Evolutionary conservation across 2,888 invertebrate species (phyloP).

Genomic region (Sylvicola cinctus): DNA sequence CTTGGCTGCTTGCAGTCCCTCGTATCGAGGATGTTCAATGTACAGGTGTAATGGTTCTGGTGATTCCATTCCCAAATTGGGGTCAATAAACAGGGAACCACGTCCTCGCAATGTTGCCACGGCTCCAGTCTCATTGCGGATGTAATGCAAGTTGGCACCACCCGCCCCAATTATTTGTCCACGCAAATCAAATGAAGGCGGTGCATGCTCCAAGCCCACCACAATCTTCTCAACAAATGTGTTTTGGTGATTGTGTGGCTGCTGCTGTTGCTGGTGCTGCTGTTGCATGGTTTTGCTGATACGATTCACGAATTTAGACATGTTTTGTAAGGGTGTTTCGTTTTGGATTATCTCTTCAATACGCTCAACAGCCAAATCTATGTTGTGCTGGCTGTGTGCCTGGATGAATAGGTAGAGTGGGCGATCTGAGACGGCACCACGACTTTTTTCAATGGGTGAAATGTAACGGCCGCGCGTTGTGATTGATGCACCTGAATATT

Average conservation of each 20-base stretch:
- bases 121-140: constrained; percentile 53
- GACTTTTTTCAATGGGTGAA: background rate
- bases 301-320: constrained; percentile 4
- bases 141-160: constrained; percentile 54
- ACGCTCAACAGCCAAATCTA: background rate
- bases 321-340: background rate
- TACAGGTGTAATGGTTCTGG: constrained; percentile 55
- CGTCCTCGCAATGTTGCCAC: constrained; percentile 49
- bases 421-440: background rate
- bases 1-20: constrained; percentile 35
- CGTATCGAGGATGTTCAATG: constrained; percentile 49
- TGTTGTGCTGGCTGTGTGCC: background rate
- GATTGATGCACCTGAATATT: constrained; percentile 23
- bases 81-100: constrained; percentile 39
- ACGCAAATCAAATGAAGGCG: constrained; percentile 52
- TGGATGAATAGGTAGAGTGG: background rate
- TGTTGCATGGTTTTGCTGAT: background rate
- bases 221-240: constrained; percentile 42
- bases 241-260: constrained; percentile 4
- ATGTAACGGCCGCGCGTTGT: constrained; percentile 30
- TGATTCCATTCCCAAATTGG: constrained; percentile 33
- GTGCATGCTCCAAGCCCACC: constrained; percentile 56
- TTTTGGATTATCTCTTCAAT: background rate
- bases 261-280: background rate
- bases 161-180: constrained; percentile 50